phyloP scores from a whole-genome alignment of 2,797 vertebrate species.

The Taenioides sp. region DNA sequence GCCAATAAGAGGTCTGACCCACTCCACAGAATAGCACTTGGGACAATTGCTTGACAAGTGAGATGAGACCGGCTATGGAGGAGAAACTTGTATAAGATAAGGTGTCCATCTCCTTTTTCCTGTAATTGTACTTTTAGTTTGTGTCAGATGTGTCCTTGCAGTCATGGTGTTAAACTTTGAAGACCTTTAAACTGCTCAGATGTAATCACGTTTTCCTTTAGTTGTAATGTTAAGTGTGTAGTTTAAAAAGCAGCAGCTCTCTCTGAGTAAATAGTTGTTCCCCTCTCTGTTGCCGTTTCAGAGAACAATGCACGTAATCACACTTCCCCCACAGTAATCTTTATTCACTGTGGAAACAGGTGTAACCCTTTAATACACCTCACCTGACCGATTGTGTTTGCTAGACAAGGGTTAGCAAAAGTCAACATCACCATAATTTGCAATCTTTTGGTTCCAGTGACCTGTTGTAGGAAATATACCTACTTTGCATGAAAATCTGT shows the following conservation, averaged over 20 bases:
- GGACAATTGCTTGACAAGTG: not conserved
- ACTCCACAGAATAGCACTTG: not conserved
- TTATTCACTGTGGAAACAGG: conserved; percentile 13
- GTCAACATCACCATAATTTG: conserved; percentile 11
- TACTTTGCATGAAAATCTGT: not conserved
- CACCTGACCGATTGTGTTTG: not conserved
- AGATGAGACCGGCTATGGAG: not conserved
- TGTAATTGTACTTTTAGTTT: not conserved
- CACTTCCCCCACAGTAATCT: conserved; percentile 7
- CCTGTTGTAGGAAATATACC: not conserved
- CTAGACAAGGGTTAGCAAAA: conserved; percentile 7
- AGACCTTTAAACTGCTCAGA: conserved; percentile 14
- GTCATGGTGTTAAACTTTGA: not conserved
- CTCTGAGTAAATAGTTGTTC: conserved; percentile 7
- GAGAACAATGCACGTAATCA: conserved; percentile 10
- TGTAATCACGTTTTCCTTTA: conserved; percentile 17
- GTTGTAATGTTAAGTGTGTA: conserved; percentile 5
- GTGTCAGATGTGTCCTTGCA: not conserved
- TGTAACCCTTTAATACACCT: conserved; percentile 20
- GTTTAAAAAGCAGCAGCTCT: not conserved
- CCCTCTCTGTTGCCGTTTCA: conserved; percentile 6
- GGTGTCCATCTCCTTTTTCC: conserved; percentile 1
- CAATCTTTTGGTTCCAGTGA: conserved; percentile 3
- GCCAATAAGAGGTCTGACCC: not conserved
- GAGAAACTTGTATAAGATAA: not conserved